These are phyloP conservation scores for Germaria angustata DNA, from an alignment of 2,888 invertebrate species.

Conservation along the genomic window DNA sequence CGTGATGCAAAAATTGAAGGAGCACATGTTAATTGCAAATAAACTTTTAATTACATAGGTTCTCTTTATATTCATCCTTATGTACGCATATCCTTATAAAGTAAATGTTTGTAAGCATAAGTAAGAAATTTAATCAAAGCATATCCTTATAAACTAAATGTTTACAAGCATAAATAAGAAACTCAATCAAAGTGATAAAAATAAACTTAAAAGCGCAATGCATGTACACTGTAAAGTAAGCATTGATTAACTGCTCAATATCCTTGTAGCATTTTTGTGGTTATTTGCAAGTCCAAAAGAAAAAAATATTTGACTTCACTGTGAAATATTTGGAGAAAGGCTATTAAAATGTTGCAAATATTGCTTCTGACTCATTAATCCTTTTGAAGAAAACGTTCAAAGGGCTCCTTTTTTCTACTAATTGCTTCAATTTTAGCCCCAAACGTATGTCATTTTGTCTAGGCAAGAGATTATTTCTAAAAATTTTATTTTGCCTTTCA, in stretches of 20 bases:
- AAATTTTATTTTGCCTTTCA: not conserved
- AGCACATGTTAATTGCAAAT: no score
- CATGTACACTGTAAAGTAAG: no score
- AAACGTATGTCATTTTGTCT: not conserved
- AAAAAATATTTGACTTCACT: not conserved
- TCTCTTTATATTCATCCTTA: no score
- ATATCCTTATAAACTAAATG: no score
- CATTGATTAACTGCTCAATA: not conserved
- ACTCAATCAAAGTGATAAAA: no score
- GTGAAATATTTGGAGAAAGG: not conserved
- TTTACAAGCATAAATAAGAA: no score
- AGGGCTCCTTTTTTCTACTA: not conserved
- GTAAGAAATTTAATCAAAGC: no score
- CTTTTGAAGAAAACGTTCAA: conserved; percentile 23
- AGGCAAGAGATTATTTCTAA: not conserved
- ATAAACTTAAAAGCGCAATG: no score
- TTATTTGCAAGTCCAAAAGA: not conserved
- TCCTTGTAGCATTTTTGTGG: not conserved
- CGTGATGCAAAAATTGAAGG: no score
- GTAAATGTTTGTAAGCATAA: no score
- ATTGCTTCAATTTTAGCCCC: conserved; percentile 1
- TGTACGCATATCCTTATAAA: no score
- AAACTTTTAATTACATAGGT: no score
- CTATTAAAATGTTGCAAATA: conserved; percentile 48
- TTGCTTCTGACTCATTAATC: not conserved